Conservation (phyloP, 2,888 invertebrate genomes). For the Geotrupes spiniger region DNA sequence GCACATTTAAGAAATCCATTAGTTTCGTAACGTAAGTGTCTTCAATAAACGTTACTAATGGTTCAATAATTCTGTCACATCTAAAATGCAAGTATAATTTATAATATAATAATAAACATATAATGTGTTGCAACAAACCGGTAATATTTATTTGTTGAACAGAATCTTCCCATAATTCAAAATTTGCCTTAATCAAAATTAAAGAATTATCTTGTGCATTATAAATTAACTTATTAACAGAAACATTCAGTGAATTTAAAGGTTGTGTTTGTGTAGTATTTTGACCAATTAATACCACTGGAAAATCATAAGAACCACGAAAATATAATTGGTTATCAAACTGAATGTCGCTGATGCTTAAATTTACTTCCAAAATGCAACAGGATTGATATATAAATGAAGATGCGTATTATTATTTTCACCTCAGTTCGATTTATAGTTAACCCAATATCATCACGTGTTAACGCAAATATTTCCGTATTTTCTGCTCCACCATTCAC, state of each 20-base stretch:
- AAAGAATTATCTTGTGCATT: constrained; percentile 47
- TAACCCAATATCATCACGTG: constrained; percentile 46
- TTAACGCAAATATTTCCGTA: constrained; percentile 52
- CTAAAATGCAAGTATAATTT: too few relatives aligned
- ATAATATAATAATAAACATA: too few relatives aligned
- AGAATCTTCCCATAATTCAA: constrained; percentile 49
- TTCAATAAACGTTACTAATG: constrained; percentile 71
- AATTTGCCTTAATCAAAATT: constrained; percentile 47
- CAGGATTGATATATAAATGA: too few relatives aligned
- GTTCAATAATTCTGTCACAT: constrained; percentile 60
- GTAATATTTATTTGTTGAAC: constrained; percentile 35
- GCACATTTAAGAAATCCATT: constrained; percentile 56
- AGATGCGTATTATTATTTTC: constrained; percentile 25
- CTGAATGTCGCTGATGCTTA: constrained; percentile 62
- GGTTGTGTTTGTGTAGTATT: constrained; percentile 46
- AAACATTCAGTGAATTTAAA: constrained; percentile 44
- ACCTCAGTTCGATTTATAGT: constrained; percentile 42
- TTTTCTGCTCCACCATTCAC: constrained; percentile 48
- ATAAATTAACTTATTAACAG: constrained; percentile 46
- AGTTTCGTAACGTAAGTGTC: constrained; percentile 69
- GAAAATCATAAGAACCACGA: constrained; percentile 80
- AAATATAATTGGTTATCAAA: constrained; percentile 82
- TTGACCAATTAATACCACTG: constrained; percentile 71
- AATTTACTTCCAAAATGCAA: constrained; percentile 43
- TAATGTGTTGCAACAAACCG: too few relatives aligned